Evolutionary conservation across 2,888 invertebrate species (phyloP).

Genomic region (Meiosimyza platycephala): DNA sequence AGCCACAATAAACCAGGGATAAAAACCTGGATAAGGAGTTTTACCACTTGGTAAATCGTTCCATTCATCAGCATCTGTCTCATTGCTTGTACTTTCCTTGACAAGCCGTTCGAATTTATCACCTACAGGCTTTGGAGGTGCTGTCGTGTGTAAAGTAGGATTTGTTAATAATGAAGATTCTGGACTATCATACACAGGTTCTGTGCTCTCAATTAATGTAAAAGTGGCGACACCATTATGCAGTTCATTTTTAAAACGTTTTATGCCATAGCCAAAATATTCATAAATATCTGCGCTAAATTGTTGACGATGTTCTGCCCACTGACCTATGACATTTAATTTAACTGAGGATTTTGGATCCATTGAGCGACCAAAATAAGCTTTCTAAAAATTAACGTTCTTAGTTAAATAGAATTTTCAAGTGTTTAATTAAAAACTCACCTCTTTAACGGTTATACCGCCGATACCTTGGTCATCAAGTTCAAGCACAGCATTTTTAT

Average conservation of each 20-base stretch:
- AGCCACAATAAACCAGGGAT: slow-evolving; percentile 57
- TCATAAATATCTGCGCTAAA: slow-evolving; percentile 60
- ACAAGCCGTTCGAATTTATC: slow-evolving; percentile 44
- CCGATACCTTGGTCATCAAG: slow-evolving; percentile 56
- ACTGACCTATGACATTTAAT: slow-evolving; percentile 61
- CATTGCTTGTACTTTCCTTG: slow-evolving; percentile 33
- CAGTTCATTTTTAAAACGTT: slow-evolving; percentile 53
- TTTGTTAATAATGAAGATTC: slow-evolving; percentile 52
- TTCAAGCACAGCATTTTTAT: slow-evolving; percentile 56
- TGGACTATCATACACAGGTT: slow-evolving; percentile 58
- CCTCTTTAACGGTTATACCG: slow-evolving; percentile 55
- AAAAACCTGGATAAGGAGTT: slow-evolving; percentile 51
- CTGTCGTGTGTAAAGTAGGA: slow-evolving; percentile 40
- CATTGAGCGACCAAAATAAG: slow-evolving; percentile 59
- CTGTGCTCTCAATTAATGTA: slow-evolving; percentile 56
- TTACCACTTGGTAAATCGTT: slow-evolving; percentile 11
- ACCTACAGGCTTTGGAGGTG: slow-evolving; percentile 8
- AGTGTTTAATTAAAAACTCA: slow-evolving; percentile 26
- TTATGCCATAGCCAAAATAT: slow-evolving; percentile 58
- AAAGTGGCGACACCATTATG: slow-evolving; percentile 50
- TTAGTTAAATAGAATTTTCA: background rate
- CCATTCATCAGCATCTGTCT: slow-evolving; percentile 36
- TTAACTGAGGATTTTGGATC: slow-evolving; percentile 56
- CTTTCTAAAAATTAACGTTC: slow-evolving; percentile 48
- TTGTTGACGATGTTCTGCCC: slow-evolving; percentile 58